These are phyloP conservation scores for Brachycybe producta DNA, from an alignment of 2,888 invertebrate genomes.

Conservation along the genomic window DNA sequence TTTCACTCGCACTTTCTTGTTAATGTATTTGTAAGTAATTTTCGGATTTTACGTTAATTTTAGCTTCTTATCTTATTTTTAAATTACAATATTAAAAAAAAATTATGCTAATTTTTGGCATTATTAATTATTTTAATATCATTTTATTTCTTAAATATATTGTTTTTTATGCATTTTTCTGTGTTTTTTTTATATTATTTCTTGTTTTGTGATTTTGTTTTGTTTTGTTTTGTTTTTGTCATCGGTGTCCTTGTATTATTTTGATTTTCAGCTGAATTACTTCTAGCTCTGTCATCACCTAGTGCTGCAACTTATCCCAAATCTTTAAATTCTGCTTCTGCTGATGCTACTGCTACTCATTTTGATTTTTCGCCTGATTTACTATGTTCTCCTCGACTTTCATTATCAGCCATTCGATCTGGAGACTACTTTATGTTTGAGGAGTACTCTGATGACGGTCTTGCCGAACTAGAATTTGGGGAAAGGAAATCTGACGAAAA, in stretches of 20 bases:
- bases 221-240: background rate
- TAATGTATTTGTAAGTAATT: too few relatives aligned
- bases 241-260: background rate
- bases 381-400: constrained; percentile 1
- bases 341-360: constrained; percentile 8
- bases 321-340: constrained; percentile 2
- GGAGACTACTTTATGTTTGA: constrained; percentile 99
- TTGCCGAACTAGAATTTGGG: constrained; percentile 24
- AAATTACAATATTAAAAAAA: too few relatives aligned
- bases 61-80: too few relatives aligned
- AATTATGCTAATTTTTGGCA: too few relatives aligned
- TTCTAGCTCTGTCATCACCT: background rate
- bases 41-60: too few relatives aligned
- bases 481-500: constrained; percentile 44
- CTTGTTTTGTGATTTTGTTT: background rate
- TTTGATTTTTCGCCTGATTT: constrained; percentile 1
- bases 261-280: constrained; percentile 1
- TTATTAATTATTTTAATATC: background rate
- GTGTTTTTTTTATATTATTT: background rate
- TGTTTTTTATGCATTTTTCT: background rate
- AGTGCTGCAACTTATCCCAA: constrained; percentile 6
- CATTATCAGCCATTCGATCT: constrained; percentile 69
- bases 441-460: constrained; percentile 55
- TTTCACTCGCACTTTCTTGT: too few relatives aligned
- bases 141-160: background rate